Evolutionary conservation across 1,140 invertebrate species (phyloP), one percentile per base, ranked within the genome.

Genomic region (Meteorus sp.): DNA sequence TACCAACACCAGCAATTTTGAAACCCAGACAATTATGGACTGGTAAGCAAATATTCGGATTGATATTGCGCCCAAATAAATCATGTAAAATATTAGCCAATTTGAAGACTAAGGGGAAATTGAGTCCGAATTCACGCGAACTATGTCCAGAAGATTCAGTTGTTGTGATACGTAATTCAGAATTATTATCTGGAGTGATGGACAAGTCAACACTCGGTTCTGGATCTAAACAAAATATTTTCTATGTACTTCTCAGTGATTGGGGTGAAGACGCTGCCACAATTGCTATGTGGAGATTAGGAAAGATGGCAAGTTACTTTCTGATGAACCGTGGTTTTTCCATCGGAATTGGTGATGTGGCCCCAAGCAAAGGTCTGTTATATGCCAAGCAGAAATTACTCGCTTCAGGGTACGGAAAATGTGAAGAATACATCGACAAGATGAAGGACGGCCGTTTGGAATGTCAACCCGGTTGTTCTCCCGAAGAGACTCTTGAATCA

Each of bases 321-420:
- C 85, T 99, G 59, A 95, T 95, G 86, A 94, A 97, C 71, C 81
- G 88, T 50, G 97, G 97, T 5, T 99, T 99, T 82, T 97, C 94
- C 11, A 97, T 99, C 74, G 97, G 98, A 33, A 96, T 99, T 56
- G 93, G 92, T 37, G 97, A 99, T 82, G 97, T 99, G 1, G 97
- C 94, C 17, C 95, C 97, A 3, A 90, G 94, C 43, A 77, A 81
- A 37, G 87, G 86, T 58, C 82, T 99, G 33, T 80, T 97, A 3
- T 84, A 86, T 56, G 88, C 89, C 27, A 99, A 99, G 77, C 85
- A 91, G 57, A 77, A 87, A 39, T 80, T 99, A 0, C 75, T 99
- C 2, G 80, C 88, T 39, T 84, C 85, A 37, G 95, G 94, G 1
- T 98, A 98, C 73, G 75, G 80, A 1, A 94, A 93, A 71, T 99